phyloP scores from a whole-genome alignment of 1,140 invertebrate species.

The Diachasmimorpha longicaudata region DNA sequence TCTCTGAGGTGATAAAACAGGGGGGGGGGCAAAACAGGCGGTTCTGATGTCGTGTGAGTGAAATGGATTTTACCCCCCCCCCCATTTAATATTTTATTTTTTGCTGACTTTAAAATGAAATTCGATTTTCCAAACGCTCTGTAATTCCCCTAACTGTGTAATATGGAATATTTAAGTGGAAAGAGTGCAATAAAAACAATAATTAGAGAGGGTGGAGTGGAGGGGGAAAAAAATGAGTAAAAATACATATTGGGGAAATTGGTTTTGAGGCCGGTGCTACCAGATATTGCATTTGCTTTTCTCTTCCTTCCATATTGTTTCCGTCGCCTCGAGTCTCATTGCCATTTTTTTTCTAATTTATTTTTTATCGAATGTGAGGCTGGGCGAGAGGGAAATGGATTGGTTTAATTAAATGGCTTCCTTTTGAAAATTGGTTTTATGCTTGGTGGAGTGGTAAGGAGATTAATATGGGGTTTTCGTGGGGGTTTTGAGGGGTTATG shows the following conservation, averaged over 20 bases:
- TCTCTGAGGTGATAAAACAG: too few species aligned
- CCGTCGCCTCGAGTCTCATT: not conserved
- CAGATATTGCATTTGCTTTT: constrained; percentile 8
- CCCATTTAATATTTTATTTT: too few species aligned
- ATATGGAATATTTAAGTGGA: too few species aligned
- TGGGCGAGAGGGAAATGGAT: constrained; percentile 15
- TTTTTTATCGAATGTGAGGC: not conserved
- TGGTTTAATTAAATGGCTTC: constrained; percentile 29
- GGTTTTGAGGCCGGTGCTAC: constrained; percentile 13
- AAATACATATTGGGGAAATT: constrained; percentile 28
- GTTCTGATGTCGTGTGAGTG: too few species aligned
- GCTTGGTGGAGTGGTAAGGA: constrained; percentile 29
- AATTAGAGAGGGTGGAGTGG: not conserved
- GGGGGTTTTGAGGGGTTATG: not conserved
- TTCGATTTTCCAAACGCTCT: too few species aligned
- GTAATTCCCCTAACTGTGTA: too few species aligned
- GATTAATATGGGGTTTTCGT: constrained; percentile 14
- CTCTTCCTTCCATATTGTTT: not conserved
- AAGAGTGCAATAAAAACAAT: not conserved
- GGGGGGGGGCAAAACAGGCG: too few species aligned
- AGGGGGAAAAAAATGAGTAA: not conserved
- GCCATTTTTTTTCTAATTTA: constrained; percentile 1
- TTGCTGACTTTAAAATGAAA: too few species aligned
- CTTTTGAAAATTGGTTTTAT: constrained; percentile 30
- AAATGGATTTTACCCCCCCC: too few species aligned